phyloP scores from a whole-genome alignment of 2,113 vertebrate species.

The Xiphophorus hellerii region DNA sequence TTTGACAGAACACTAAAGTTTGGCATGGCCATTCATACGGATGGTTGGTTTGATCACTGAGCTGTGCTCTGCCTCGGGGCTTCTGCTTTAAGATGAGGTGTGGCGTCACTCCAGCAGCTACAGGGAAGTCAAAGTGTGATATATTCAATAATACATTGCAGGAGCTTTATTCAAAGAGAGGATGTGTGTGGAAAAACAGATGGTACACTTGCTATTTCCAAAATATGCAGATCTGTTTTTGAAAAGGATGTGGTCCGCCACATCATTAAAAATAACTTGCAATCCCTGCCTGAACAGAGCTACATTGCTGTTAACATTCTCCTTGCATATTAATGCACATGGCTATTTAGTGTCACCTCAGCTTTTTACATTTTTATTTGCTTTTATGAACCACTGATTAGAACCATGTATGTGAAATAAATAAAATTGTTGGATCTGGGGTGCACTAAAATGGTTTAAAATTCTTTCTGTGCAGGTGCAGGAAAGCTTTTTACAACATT shows the following conservation, averaged over 20 bases:
- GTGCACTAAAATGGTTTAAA: conserved; percentile 17
- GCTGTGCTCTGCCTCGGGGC: conserved; percentile 50
- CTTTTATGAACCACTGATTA: conserved; percentile 11
- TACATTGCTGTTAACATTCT: not conserved
- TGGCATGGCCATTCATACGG: conserved; percentile 38
- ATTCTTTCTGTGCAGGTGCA: conserved; percentile 24
- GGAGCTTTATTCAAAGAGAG: conserved; percentile 45
- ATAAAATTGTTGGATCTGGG: not conserved
- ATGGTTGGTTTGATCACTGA: conserved; percentile 61
- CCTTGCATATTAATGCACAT: conserved; percentile 12
- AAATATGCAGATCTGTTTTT: conserved; percentile 21
- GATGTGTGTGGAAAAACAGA: conserved; percentile 38
- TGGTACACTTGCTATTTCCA: conserved; percentile 23
- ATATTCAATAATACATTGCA: conserved; percentile 63
- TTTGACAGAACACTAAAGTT: conserved; percentile 64
- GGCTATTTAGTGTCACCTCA: not conserved
- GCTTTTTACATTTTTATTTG: not conserved
- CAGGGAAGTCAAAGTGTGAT: conserved; percentile 39
- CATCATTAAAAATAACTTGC: conserved; percentile 1
- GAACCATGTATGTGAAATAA: not conserved
- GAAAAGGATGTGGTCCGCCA: conserved; percentile 19
- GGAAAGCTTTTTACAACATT: conserved; percentile 40
- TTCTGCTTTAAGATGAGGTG: conserved; percentile 56
- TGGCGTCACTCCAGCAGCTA: conserved; percentile 51
- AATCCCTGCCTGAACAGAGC: not conserved